Evolutionary conservation across 1,140 invertebrate genomes (phyloP), one percentile per base, ranked within the genome.

Genomic region (Palaemon carinicauda): DNA sequence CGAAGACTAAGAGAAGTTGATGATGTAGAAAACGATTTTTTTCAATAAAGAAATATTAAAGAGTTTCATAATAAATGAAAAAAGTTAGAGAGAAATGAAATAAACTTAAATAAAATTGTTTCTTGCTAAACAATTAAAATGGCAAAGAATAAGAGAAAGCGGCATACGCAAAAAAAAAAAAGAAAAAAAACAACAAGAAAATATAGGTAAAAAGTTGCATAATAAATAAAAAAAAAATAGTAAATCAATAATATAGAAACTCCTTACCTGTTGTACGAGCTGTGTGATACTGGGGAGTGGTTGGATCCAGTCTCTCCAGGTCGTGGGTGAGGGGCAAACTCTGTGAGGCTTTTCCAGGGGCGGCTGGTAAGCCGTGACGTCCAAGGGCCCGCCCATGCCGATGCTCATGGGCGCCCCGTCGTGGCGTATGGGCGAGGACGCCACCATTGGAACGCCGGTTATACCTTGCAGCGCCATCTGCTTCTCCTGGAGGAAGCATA

Each of bases 361-460:
- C 65, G 97, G 97, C 92, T 98, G 97, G 93, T 98, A 99, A 82
- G 96, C 96, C 90, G 97, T 97, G 50, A 99, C 97, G 91, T 98
- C 96, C 52, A 98, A 93, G 15, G 96, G 95, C 41, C 87, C 89
- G 73, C 80, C 84, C 73, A 87, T 80, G 21, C 81, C 88, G 50
- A 86, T 86, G 21, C 88, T 87, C 83, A 89, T 80, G 50, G 87
- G 84, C 52, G 85, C 78, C 9, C 87, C 89, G 89, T 89, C 89
- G 78, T 89, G 89, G 31, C 89, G 78, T 51, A 89, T 97, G 10
- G 98, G 98, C 90, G 96, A 97, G 15, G 97, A 96, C 1, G 98
- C 98, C 27, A 99, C 97, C 95, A 99, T 97, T 0, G 97, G 97
- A 79, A 99, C 98, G 50, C 98, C 98, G 92, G 98, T 96, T 53